phyloP scores from a whole-genome alignment of 2,888 invertebrate genomes.

The Netelia fuscicornis region DNA sequence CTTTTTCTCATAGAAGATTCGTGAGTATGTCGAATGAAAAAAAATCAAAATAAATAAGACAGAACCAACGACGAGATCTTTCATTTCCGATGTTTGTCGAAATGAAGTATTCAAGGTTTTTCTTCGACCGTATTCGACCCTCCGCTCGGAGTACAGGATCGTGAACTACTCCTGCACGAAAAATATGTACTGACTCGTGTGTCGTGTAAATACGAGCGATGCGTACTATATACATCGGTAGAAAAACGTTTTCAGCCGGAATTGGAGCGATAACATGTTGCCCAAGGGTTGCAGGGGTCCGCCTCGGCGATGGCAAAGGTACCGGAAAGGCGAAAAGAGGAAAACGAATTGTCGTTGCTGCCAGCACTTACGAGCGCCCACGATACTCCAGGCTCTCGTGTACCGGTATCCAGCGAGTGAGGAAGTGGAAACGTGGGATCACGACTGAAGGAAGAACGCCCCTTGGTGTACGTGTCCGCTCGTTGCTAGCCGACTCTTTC shows the following conservation, averaged over 20 bases:
- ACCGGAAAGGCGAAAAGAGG: conserved; percentile 15
- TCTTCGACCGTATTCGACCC: no score
- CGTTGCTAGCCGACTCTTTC: no score
- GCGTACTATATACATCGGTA: not conserved
- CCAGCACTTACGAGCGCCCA: conserved; percentile 28
- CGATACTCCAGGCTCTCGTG: conserved; percentile 18
- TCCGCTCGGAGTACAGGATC: no score
- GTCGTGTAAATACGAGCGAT: not conserved
- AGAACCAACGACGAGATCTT: not conserved
- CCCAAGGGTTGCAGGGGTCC: conserved; percentile 19
- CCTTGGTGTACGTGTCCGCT: no score
- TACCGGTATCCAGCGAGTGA: conserved; percentile 1
- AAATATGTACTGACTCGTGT: not conserved
- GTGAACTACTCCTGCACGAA: not conserved
- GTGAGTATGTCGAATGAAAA: not conserved
- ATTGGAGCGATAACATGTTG: conserved; percentile 52
- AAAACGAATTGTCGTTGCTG: conserved; percentile 36
- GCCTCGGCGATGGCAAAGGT: not conserved
- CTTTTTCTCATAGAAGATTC: not conserved
- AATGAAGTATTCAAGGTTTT: not conserved
- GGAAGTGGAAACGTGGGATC: not conserved
- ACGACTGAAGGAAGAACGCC: not conserved
- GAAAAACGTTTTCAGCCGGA: conserved; percentile 44
- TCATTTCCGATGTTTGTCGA: not conserved
- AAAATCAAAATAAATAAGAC: not conserved